Conservation (phyloP, 2,888 invertebrate genomes). For the Dryadula phaetusa region DNA sequence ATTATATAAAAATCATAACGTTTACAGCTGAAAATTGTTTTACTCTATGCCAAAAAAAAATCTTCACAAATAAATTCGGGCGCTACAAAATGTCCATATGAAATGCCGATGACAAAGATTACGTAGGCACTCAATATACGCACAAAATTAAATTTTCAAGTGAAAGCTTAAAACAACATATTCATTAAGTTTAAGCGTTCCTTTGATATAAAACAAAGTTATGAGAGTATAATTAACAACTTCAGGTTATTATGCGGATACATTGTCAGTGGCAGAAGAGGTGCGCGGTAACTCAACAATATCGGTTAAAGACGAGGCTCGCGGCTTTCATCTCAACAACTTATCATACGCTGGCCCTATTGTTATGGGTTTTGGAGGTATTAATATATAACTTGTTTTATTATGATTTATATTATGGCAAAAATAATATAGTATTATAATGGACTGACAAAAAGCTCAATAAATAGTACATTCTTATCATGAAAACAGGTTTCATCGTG, state of each 20-base stretch:
- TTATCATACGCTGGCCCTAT: slow-evolving; percentile 98
- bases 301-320: slow-evolving; percentile 91
- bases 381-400: slow-evolving; percentile 40
- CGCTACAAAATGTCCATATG: not conserved
- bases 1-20: too few species aligned
- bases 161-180: not conserved
- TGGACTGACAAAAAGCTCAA: not conserved
- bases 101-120: not conserved
- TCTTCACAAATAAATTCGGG: too few species aligned
- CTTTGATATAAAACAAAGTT: slow-evolving; percentile 1
- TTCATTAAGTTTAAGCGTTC: not conserved
- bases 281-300: slow-evolving; percentile 91
- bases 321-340: slow-evolving; percentile 94
- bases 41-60: too few species aligned
- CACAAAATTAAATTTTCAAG: not conserved
- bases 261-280: slow-evolving; percentile 90
- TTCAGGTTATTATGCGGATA: slow-evolving; percentile 93
- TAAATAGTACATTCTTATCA: not conserved
- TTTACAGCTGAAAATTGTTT: too few species aligned
- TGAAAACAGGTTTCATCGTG: slow-evolving; percentile 91
- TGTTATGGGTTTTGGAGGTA: slow-evolving; percentile 98
- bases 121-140: not conserved
- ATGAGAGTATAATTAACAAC: slow-evolving; percentile 34
- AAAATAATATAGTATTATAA: too few species aligned
- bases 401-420: not conserved